phyloP scores from a whole-genome alignment of 2,113 vertebrate species.

The Menidia beryllina region DNA sequence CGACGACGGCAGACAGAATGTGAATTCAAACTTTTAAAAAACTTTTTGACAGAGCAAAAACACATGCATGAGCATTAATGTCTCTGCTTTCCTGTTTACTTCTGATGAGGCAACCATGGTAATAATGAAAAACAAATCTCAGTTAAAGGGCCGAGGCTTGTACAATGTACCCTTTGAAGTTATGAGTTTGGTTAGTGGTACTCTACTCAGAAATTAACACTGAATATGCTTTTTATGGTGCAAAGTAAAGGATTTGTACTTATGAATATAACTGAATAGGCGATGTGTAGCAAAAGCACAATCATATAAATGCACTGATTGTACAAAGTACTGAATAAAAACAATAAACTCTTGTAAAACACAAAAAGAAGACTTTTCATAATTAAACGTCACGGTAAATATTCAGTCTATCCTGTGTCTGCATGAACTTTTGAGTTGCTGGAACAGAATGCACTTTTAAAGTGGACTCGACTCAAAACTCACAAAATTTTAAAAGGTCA shows the following conservation, averaged over 20 bases:
- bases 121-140: slow-evolving; percentile 39
- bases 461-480: neutral
- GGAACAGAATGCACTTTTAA: too few species aligned
- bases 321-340: slow-evolving; percentile 51
- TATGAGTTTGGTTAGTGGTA: slow-evolving; percentile 18
- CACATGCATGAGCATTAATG: slow-evolving; percentile 60
- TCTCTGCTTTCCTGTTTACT: slow-evolving; percentile 29
- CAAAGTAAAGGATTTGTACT: slow-evolving; percentile 55
- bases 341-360: slow-evolving; percentile 51
- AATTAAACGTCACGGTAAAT: too few species aligned
- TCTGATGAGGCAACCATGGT: slow-evolving; percentile 8
- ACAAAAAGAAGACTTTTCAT: neutral
- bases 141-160: slow-evolving; percentile 45
- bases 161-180: slow-evolving; percentile 37
- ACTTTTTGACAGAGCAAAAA: slow-evolving; percentile 28
- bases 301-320: slow-evolving; percentile 65
- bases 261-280: slow-evolving; percentile 38
- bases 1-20: slow-evolving; percentile 10
- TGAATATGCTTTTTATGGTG: slow-evolving; percentile 48
- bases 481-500: neutral
- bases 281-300: slow-evolving; percentile 57
- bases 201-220: slow-evolving; percentile 34
- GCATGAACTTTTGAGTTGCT: neutral
- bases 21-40: slow-evolving; percentile 16
- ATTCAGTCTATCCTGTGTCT: too few species aligned